Base-by-base conservation (phyloP, 2,888 invertebrate species). In the Drosophila lacicola region DNA sequence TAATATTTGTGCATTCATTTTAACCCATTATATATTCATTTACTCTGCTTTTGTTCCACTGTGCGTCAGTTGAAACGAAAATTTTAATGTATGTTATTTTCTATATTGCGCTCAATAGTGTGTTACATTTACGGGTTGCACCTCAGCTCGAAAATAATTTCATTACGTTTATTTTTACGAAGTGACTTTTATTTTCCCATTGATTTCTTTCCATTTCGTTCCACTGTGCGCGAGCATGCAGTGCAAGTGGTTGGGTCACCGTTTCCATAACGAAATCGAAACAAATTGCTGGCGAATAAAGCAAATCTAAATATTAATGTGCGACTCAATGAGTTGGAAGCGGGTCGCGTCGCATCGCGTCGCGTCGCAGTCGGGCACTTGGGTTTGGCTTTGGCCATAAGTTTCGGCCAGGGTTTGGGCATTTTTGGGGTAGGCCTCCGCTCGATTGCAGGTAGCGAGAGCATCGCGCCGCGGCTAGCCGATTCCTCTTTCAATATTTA, bases 221-320 rank as follows among this genome's bases (percentile, higher is more conserved):
- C 66, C 72, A 73, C 66, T 71, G 72, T 73, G 61, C 69, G 14
- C 17, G 19, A 49, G 10, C 45, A 19, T 10, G 9, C 4, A 14
- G 39, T 45, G 19, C 47, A 44, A 37, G 36, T 58, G 55, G 19
- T 36, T 37, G 42, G 55, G 51, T 64, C 64, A 62, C 46, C 39
- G 64, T 42, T 63, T 13, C 45, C 74, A 60, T 45, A 78, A 50
- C 81, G 82, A 76, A 77, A 81, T 85, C 74, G 78, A 82, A 85
- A 85, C 79, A 86, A 88, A 81, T 82, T 81, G 88, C 74, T 64
- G 67, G 67, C 74, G 77, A 78, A 81, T 84, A 84, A 73, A 80
- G 71, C 83, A 80, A 81, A 83, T 89, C 85, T 67, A 83, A 90
- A 90, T 89, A 83, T 89, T 85, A 88, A 89, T 87, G 79, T 75